A percentile compares a stretch with the other conserved stretches of the same genome.
These are phyloP conservation scores for Odontesthes bonariensis DNA, from an alignment of 2,113 vertebrate genomes.

Conservation along the genomic window DNA sequence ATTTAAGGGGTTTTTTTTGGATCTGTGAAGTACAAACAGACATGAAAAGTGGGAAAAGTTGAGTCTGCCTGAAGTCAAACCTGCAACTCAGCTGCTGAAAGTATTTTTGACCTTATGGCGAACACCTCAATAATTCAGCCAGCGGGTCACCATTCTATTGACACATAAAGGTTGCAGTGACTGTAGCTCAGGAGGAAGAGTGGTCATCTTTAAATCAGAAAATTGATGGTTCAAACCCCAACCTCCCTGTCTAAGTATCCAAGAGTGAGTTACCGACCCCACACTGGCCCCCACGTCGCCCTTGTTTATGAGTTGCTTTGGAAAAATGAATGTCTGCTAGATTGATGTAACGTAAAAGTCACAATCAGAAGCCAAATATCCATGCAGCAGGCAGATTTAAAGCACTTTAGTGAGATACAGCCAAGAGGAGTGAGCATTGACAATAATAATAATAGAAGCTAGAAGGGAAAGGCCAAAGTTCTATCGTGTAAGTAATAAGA, in stretches of 20 bases:
- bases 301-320: too few relatives aligned
- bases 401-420: conserved; percentile 9
- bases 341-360: conserved; percentile 5
- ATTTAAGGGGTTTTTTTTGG: not conserved
- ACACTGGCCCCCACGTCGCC: too few relatives aligned
- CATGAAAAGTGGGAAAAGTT: not conserved
- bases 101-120: conserved; percentile 5
- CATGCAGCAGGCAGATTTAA: not conserved
- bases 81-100: not conserved
- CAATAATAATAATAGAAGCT: not conserved
- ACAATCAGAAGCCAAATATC: conserved; percentile 2
- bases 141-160: not conserved
- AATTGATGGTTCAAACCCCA: too few relatives aligned
- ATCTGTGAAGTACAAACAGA: not conserved
- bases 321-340: too few relatives aligned
- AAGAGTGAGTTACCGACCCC: too few relatives aligned
- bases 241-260: too few relatives aligned
- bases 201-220: too few relatives aligned
- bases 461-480: not conserved
- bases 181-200: too few relatives aligned
- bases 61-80: not conserved
- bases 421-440: not conserved
- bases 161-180: conserved; percentile 4
- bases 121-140: not conserved
- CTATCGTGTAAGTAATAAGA: not conserved